Percentiles rank a stretch among this genome's conserved stretches.
Evolutionary conservation across 2,113 vertebrate species (phyloP).

Genomic region (Sus scrofa): T2T-Sscrofa CM000824.6:33499501-33500000

Average conservation of each 20-base stretch:
- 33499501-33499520: conserved; percentile 62
- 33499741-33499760: not conserved
- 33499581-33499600: not conserved
- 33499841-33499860: not conserved
- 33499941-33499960: not conserved
- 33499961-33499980: not conserved
- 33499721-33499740: conserved; percentile 26
- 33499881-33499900: not conserved
- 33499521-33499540: conserved; percentile 26
- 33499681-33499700: not conserved
- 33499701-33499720: not conserved
- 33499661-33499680: not conserved
- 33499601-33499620: not conserved
- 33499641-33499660: not conserved
- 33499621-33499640: not conserved
- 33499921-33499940: not conserved
- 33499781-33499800: not conserved
- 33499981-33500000: not conserved
- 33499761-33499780: not conserved
- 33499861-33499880: not conserved
- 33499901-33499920: not conserved
- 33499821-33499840: not conserved
- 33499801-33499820: not conserved
- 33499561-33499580: not conserved
- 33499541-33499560: not conserved